phyloP scores from a whole-genome alignment of 2,888 invertebrate genomes.

The Cybosia mesomella region DNA sequence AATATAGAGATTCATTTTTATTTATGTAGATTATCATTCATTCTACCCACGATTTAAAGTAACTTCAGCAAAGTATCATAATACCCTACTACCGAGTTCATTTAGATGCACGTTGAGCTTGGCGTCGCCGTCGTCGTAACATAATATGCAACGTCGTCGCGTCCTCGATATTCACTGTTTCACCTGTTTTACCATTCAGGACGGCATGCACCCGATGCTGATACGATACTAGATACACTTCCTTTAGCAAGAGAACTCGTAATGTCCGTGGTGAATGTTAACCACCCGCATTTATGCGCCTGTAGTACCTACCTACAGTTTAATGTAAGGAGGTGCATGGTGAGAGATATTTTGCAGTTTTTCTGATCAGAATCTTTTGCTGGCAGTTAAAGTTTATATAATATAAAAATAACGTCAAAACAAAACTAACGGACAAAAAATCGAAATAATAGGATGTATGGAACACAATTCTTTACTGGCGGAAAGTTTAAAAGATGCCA shows the following conservation, averaged over 20 bases:
- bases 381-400: background rate
- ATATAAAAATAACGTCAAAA: background rate
- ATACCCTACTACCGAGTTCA: constrained; percentile 42
- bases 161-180: constrained; percentile 54
- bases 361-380: background rate
- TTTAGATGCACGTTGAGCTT: constrained; percentile 49
- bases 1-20: background rate
- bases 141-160: constrained; percentile 49
- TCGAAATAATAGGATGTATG: no score
- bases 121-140: constrained; percentile 34
- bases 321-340: background rate
- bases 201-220: constrained; percentile 46
- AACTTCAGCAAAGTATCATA: constrained; percentile 33
- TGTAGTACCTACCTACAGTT: background rate
- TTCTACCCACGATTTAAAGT: constrained; percentile 13
- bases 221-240: constrained; percentile 52
- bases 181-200: constrained; percentile 54
- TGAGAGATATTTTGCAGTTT: background rate
- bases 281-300: constrained; percentile 19
- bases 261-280: constrained; percentile 35
- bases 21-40: background rate
- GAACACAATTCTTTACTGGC: no score
- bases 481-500: no score
- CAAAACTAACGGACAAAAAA: no score
- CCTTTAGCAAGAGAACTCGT: constrained; percentile 40